Conservation (phyloP, 2,797 vertebrate genomes). For the Potorous gilbertii region DNA sequence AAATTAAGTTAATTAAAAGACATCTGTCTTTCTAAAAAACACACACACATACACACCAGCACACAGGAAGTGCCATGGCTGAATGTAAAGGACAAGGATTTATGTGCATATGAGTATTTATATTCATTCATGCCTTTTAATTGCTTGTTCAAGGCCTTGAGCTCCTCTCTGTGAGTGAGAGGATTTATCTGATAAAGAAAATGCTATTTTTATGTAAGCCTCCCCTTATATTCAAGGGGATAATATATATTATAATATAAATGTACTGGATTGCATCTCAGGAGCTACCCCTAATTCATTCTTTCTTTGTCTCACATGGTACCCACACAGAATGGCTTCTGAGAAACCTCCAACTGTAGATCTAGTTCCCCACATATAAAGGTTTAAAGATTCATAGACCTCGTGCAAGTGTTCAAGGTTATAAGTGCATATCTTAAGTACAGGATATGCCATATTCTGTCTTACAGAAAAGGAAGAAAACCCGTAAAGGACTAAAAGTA, state of each 20-base stretch:
- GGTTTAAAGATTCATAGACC: background rate
- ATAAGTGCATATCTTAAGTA: background rate
- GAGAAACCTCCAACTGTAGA: background rate
- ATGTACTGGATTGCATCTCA: background rate
- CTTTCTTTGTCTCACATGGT: background rate
- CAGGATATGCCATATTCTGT: background rate
- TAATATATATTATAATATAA: no score
- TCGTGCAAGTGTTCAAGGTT: background rate
- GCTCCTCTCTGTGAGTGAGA: background rate
- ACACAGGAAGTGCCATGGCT: background rate
- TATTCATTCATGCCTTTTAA: conserved; percentile 4
- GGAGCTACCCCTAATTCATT: background rate
- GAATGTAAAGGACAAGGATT: conserved; percentile 21
- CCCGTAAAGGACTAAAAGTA: background rate
- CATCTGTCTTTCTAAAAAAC: conserved; percentile 55
- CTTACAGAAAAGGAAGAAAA: background rate
- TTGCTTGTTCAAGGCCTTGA: conserved; percentile 3
- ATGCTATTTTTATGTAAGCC: background rate
- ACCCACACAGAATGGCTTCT: background rate
- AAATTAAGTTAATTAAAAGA: conserved; percentile 65
- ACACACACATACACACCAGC: background rate
- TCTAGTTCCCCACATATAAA: background rate
- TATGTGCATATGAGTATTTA: background rate
- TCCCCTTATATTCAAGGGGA: background rate
- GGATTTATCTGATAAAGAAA: conserved; percentile 20